Base-by-base conservation (phyloP, 2,113 vertebrate species). In the Serilophus lunatus region DNA sequence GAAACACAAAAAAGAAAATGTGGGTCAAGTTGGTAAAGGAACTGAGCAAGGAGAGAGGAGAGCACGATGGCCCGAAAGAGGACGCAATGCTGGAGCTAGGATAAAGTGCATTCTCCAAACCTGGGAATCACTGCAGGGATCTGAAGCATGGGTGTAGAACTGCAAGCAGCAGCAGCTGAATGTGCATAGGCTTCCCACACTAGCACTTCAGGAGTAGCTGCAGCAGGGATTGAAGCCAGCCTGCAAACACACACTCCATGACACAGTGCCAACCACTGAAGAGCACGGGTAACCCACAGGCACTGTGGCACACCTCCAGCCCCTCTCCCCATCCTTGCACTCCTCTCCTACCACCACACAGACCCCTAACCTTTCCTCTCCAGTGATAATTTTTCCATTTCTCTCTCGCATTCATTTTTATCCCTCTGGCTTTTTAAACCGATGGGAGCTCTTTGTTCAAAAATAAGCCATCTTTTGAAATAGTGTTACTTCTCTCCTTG, bases 401-500 rank as follows among this genome's bases (percentile, higher is more conserved):
- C 88, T 83, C 77, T 74, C 78, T 26, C 53, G 16, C 18, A 35
- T 87, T 96, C 84, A 49, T 94, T 97, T 94, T 53, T 72, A 83
- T 78, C 63, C 86, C 83, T 90, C 44, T 59, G 79, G 77, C 64
- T 92, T 88, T 77, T 74, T 76, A 88, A 83, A 61, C 60, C n/a
- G 82, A 86, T 31, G 44, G 61, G 76, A 95, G 86, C 82, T 70
- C 69, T 92, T 87, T 96, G 92, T 92, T 93, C 19, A 8, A 76
- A 95, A 95, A 95, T 72, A 81, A 96, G 53, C 59, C 36, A 17
- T 77, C 80, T 96, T 95, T 94, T 94, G 56, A 96, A 96, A 94
- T 47, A 76, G 80, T 59, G 94, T 88, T 94, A 92, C 97, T 95
- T 97, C 97, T 97, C 95, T 97, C 96, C 97, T 97, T 97, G 94